A percentile compares a stretch with the other conserved stretches of the same genome.
Evolutionary conservation across 1,140 invertebrate genomes (phyloP).

Genomic region (Trachelipus rathkii): DNA sequence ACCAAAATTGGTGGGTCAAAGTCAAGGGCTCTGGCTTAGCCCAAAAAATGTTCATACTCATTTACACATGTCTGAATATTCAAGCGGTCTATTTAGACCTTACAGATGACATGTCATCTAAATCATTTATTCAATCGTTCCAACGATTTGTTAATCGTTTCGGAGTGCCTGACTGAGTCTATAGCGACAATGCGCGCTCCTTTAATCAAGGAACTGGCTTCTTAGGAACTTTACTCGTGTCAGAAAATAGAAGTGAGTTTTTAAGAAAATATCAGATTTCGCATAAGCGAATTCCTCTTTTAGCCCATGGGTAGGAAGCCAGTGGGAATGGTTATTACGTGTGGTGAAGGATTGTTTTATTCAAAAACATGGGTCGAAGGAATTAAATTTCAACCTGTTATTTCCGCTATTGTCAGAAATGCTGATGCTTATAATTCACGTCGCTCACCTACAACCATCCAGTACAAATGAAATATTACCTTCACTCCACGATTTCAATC

Average conservation of each 20-base stretch:
- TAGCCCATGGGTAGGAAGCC: background rate
- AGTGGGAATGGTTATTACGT: background rate
- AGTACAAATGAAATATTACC: too few species aligned
- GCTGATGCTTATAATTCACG: background rate
- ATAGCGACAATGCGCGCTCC: slow-evolving; percentile 10
- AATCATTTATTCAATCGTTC: too few species aligned
- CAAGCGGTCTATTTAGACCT: slow-evolving; percentile 4
- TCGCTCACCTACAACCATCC: background rate
- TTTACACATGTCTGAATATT: slow-evolving; percentile 13
- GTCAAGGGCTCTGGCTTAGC: background rate
- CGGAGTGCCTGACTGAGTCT: background rate
- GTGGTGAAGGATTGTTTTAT: slow-evolving; percentile 1
- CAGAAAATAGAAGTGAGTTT: background rate
- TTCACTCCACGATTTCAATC: too few species aligned
- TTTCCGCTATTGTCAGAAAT: slow-evolving; percentile 1
- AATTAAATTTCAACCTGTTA: background rate
- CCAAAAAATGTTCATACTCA: slow-evolving; percentile 16
- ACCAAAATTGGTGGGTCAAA: slow-evolving; percentile 8
- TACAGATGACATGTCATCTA: background rate
- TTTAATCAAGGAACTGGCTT: background rate
- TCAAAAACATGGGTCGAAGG: background rate
- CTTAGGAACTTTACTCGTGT: background rate
- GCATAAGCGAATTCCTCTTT: slow-evolving; percentile 17
- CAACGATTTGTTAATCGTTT: background rate
- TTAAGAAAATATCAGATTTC: background rate